phyloP scores from a whole-genome alignment of 53 echinoderm and acorn worm genomes.

The Zoroaster sp. region DNA sequence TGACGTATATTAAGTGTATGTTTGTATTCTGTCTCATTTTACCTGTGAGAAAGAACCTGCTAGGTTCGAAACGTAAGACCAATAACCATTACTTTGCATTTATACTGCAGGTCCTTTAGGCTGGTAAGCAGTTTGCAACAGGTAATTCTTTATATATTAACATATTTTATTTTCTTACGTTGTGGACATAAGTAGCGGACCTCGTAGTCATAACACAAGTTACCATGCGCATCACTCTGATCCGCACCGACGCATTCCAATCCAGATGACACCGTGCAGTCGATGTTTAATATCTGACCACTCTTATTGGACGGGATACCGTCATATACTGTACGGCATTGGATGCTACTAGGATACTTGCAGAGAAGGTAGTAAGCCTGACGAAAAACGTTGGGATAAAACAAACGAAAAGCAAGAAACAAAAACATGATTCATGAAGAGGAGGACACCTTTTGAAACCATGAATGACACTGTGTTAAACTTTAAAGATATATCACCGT shows the following conservation, averaged over 20 bases:
- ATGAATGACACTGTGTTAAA: too few relatives aligned
- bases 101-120: neutral
- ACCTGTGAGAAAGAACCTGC: too few relatives aligned
- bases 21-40: too few relatives aligned
- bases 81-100: neutral
- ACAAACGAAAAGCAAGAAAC: too few relatives aligned
- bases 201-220: slow-evolving; percentile 23
- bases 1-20: neutral
- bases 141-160: neutral
- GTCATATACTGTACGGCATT: slow-evolving; percentile 38
- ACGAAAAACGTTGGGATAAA: neutral
- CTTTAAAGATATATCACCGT: too few relatives aligned
- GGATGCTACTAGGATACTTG: slow-evolving; percentile 3
- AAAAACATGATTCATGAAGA: too few relatives aligned
- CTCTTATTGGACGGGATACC: slow-evolving; percentile 22
- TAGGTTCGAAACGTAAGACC: too few relatives aligned
- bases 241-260: slow-evolving; percentile 15
- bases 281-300: slow-evolving; percentile 23
- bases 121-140: neutral
- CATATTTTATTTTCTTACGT: slow-evolving; percentile 31
- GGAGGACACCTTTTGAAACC: too few relatives aligned
- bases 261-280: slow-evolving; percentile 36
- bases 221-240: neutral
- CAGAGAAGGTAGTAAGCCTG: slow-evolving; percentile 11
- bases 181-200: slow-evolving; percentile 22